Evolutionary conservation across 2,797 vertebrate species (phyloP), one percentile per base, ranked within the genome.

Genomic region (Cryptoblepharus egeriae): DNA sequence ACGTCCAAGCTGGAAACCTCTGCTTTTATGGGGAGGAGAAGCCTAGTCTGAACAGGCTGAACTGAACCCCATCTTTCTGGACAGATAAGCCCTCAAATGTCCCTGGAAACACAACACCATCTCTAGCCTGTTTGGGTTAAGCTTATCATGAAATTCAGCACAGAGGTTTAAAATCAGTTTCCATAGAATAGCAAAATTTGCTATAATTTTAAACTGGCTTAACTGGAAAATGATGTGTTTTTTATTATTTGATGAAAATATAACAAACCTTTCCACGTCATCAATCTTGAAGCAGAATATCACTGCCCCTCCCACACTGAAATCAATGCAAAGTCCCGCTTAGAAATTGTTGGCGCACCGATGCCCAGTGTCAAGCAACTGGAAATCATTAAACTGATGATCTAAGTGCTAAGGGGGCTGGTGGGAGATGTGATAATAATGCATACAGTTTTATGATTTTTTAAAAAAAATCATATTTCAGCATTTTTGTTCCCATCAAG

Each of bases 321-420:
- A 88, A 90, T 83, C 83, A 89, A 77, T 58, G 30, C 35, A 70
- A 76, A 68, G 79, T 82, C 81, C 72, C 81, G 77, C 87, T 88
- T 81, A 85, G 86, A 90, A 89, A 80, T 84, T 45, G 80, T 75
- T 92, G 90, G 88, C 89, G 90, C 7, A 0, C 35, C 24, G 30
- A 83, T 22, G 52, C 49, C 75, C 77, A 74, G 65, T 69, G 87
- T 88, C 89, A 79, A 83, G 87, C 92, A 95, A 92, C 92, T 89
- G 89, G 91, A 93, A 94, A 95, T 95, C 93, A 64, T 94, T 95
- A 92, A 90, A 94, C 72, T 92, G 89, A 94, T 93, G 82, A 87
- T 92, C 91, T 94, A 93, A 95, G 91, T 88, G 92, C 88, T 83
- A 75, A 64, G 55, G 82, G 75, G 45, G n/a, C n/a, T n/a, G 77